Evolutionary conservation across 2,888 invertebrate genomes (phyloP).

Genomic region (Odontocolon sp.): DNA sequence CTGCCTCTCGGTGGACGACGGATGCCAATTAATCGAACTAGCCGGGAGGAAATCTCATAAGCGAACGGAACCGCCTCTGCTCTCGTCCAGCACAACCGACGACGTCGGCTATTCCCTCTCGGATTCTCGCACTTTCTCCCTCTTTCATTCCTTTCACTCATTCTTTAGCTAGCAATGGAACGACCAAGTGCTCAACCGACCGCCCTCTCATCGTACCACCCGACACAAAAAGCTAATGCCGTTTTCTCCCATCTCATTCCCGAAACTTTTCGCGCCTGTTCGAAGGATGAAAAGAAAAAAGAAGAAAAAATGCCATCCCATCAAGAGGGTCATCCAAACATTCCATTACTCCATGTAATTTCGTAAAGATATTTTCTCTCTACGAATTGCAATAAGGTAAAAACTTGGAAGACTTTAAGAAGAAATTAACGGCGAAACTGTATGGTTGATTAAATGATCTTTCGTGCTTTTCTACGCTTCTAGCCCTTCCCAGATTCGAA

Average conservation of each 20-base stretch:
- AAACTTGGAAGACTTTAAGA: background rate
- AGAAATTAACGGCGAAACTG: background rate
- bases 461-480: too few relatives aligned
- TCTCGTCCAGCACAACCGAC: slow-evolving; percentile 4
- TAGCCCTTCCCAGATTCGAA: too few relatives aligned
- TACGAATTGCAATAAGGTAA: background rate
- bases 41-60: slow-evolving; percentile 49
- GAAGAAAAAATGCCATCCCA: background rate
- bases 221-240: slow-evolving; percentile 32
- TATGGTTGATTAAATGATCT: too few relatives aligned
- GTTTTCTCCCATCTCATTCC: slow-evolving; percentile 9
- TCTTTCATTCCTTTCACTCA: slow-evolving; percentile 17
- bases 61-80: slow-evolving; percentile 14
- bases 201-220: slow-evolving; percentile 4
- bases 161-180: slow-evolving; percentile 19
- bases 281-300: background rate
- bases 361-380: slow-evolving; percentile 4
- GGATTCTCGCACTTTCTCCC: slow-evolving; percentile 8
- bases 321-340: slow-evolving; percentile 25
- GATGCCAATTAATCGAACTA: slow-evolving; percentile 54
- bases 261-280: slow-evolving; percentile 31
- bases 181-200: slow-evolving; percentile 17
- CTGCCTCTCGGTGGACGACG: slow-evolving; percentile 9
- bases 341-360: slow-evolving; percentile 25
- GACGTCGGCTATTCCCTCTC: slow-evolving; percentile 37